These are phyloP conservation scores for Athene cunicularia DNA, from an alignment of 2,113 vertebrate species.

Conservation along the genomic window DNA sequence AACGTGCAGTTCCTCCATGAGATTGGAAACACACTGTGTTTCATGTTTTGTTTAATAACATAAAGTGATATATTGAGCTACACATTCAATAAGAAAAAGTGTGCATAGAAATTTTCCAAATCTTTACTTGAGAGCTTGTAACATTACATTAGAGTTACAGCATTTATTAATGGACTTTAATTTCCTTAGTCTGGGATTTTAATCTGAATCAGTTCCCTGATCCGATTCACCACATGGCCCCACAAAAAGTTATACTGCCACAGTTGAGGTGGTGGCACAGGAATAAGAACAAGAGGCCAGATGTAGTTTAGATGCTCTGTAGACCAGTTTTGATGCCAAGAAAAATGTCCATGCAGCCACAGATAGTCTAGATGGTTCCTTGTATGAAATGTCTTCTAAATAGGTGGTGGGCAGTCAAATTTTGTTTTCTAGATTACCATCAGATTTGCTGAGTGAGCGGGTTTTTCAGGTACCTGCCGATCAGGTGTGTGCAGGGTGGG, in stretches of 20 bases:
- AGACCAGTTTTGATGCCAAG: neutral
- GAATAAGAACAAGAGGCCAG: neutral
- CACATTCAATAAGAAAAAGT: slow-evolving; percentile 32
- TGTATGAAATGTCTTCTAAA: neutral
- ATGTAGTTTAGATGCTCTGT: neutral
- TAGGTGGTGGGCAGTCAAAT: neutral
- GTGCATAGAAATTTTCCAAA: slow-evolving; percentile 38
- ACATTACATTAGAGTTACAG: neutral
- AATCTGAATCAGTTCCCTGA: slow-evolving; percentile 19
- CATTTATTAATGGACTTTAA: slow-evolving; percentile 40
- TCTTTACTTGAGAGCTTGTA: slow-evolving; percentile 8
- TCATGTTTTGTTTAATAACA: slow-evolving; percentile 26
- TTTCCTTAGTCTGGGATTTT: slow-evolving; percentile 56
- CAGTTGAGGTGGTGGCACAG: neutral
- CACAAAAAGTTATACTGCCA: neutral
- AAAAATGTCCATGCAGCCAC: neutral
- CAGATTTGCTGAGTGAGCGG: neutral
- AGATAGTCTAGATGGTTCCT: neutral
- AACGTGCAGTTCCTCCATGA: neutral
- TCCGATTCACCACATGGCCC: neutral
- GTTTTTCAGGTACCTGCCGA: neutral
- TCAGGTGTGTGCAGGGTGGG: accelerated
- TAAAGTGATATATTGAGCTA: neutral
- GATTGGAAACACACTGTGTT: neutral
- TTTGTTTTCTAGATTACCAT: neutral